Evolutionary conservation across 2,888 invertebrate species (phyloP).

Genomic region (Ornithoptera priamus): DNA sequence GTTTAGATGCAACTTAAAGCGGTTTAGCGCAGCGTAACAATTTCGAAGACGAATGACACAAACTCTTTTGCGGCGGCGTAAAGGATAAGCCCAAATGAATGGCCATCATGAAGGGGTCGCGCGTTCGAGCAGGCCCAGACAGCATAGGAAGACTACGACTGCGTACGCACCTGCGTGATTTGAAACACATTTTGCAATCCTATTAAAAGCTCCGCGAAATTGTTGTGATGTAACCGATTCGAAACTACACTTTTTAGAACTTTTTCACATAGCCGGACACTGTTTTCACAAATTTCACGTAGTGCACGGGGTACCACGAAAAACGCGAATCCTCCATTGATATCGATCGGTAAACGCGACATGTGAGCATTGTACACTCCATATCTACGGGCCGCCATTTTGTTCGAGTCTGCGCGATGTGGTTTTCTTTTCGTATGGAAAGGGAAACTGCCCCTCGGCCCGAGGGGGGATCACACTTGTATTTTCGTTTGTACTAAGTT

Average conservation of each 20-base stretch:
- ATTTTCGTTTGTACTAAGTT: constrained; percentile 44
- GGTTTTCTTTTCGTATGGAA: constrained; percentile 69
- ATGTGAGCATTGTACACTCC: constrained; percentile 70
- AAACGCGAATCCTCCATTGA: constrained; percentile 77
- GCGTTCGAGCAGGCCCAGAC: constrained; percentile 94
- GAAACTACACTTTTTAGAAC: constrained; percentile 73
- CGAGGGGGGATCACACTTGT: constrained; percentile 67
- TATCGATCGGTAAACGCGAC: constrained; percentile 83
- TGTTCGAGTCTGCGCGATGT: constrained; percentile 85
- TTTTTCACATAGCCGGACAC: constrained; percentile 67
- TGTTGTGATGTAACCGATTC: constrained; percentile 76
- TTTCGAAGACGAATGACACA: constrained; percentile 73
- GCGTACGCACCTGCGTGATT: constrained; percentile 97
- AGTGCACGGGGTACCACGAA: constrained; percentile 72
- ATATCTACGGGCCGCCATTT: constrained; percentile 83
- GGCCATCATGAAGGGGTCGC: constrained; percentile 79
- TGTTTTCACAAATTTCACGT: constrained; percentile 64
- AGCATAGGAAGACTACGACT: constrained; percentile 92
- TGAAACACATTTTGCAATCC: constrained; percentile 75
- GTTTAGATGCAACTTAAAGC: constrained; percentile 66
- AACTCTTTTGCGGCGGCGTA: constrained; percentile 79
- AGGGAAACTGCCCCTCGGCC: constrained; percentile 74
- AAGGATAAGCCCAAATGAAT: constrained; percentile 79
- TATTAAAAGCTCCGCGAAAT: constrained; percentile 66
- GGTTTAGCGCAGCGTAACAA: constrained; percentile 58